Conservation (phyloP, 37 sponge, comb jelly and placozoan genomes). For the Petrosia ficiformis region DNA sequence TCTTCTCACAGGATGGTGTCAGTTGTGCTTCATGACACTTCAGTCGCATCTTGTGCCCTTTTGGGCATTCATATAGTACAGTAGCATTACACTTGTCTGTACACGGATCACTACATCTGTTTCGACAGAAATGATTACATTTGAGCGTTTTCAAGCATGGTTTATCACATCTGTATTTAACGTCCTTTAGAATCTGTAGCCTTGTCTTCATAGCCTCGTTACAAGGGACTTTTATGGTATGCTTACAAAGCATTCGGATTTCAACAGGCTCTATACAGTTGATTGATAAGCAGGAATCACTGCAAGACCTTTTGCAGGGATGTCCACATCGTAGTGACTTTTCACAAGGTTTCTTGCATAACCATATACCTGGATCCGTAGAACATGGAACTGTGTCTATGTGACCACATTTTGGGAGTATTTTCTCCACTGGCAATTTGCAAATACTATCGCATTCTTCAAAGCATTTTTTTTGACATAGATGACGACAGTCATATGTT, state of each 20-base stretch:
- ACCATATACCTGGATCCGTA: slow-evolving; percentile 16
- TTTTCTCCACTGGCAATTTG: not conserved
- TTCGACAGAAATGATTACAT: slow-evolving; percentile 35
- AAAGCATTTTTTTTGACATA: slow-evolving; percentile 12
- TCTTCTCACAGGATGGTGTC: slow-evolving; percentile 14
- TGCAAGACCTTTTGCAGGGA: slow-evolving; percentile 24
- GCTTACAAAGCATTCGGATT: not conserved
- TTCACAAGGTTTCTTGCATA: slow-evolving; percentile 53
- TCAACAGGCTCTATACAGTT: slow-evolving; percentile 4
- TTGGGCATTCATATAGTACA: slow-evolving; percentile 17
- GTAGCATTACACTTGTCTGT: slow-evolving; percentile 7
- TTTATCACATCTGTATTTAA: slow-evolving; percentile 14
- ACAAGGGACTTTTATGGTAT: slow-evolving; percentile 2
- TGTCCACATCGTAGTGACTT: slow-evolving; percentile 38
- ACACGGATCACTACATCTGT: slow-evolving; percentile 57
- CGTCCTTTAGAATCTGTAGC: not conserved
- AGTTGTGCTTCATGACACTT: slow-evolving; percentile 7
- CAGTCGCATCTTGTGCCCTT: slow-evolving; percentile 53
- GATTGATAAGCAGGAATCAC: slow-evolving; percentile 36
- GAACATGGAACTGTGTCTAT: slow-evolving; percentile 24
- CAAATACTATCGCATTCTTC: slow-evolving; percentile 2
- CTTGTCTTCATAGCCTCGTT: not conserved
- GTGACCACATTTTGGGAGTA: slow-evolving; percentile 49
- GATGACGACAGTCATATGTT: not conserved
- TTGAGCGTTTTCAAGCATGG: slow-evolving; percentile 42